Conservation (phyloP, 2,888 invertebrate genomes). For the Atrina japonica region DNA sequence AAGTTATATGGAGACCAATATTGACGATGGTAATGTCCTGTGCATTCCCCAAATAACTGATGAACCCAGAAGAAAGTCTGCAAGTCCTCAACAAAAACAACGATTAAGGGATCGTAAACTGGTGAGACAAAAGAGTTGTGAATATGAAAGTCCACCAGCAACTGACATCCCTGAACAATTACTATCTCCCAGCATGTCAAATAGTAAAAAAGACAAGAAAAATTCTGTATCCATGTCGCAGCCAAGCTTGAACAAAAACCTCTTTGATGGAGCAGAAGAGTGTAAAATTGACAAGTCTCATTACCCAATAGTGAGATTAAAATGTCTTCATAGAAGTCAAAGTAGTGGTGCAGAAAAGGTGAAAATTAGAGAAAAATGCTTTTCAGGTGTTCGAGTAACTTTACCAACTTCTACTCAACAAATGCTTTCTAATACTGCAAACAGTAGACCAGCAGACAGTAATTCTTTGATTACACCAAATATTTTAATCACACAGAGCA, state of each 20-base stretch:
- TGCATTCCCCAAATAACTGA: conserved; percentile 37
- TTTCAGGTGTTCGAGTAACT: conserved; percentile 30
- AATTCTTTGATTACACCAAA: conserved; percentile 11
- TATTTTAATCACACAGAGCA: conserved; percentile 7
- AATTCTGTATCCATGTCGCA: conserved; percentile 54
- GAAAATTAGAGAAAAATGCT: conserved; percentile 54
- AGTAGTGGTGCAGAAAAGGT: conserved; percentile 58
- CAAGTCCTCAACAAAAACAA: conserved; percentile 44
- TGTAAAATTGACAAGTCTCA: conserved; percentile 20
- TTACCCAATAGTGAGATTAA: conserved; percentile 22
- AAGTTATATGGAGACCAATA: conserved; percentile 38
- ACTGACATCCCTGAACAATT: conserved; percentile 22
- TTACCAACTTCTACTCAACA: conserved; percentile 23
- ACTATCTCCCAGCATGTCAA: conserved; percentile 1
- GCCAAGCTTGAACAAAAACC: conserved; percentile 55
- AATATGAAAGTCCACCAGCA: conserved; percentile 41
- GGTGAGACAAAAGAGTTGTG: conserved; percentile 42
- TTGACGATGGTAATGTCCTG: conserved; percentile 27
- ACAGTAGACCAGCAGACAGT: not conserved
- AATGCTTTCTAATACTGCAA: conserved; percentile 1
- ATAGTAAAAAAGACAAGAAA: not conserved
- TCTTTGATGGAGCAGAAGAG: conserved; percentile 21
- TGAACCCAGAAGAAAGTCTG: conserved; percentile 31
- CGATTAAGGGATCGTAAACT: conserved; percentile 36
- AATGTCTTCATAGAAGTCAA: conserved; percentile 52